Base-by-base conservation (phyloP, 2,888 invertebrate genomes). In the Drosophila leonis region DNA sequence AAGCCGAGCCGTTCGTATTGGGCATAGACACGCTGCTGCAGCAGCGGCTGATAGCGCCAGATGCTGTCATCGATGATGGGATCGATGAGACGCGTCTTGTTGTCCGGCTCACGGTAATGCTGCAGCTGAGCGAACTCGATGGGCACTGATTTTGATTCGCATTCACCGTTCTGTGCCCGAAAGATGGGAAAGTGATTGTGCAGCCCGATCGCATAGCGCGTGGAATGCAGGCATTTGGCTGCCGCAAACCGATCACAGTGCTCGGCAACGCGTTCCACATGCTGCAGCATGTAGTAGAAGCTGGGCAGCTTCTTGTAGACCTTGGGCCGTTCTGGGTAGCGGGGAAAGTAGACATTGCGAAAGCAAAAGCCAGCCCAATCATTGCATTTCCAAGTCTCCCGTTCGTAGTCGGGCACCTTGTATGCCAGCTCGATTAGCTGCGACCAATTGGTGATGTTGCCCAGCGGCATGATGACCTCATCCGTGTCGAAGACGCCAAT, bases 111-210 rank as follows among this genome's bases (percentile, higher is more conserved):
- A 65, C 98, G 95, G 93, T 98, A 98, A 93, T 98, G 98, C 91
- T 98, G 97, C 89, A 98, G 94, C 78, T 98, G 97, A 15, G 98
- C 98, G 88, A 96, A 95, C 24, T 94, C 94, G 29, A 96, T 96
- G 78, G 97, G 96, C 80, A 98, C 95, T 52, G 97, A 95, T 93
- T 96, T 97, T 57, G 96, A 95, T 24, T 96, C 96, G 92, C 97
- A 98, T n/a, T 96, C 96, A 42, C 61, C 67, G 10, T 39, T 51
- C 0, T 96, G 95, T 13, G 97, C 94, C 91, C 97, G 97, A 60
- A 96, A 96, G 81, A 98, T 93, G 27, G 98, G 97, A 92, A 97
- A 98, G 93, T 98, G 98, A 93, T 98, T 98, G 94, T 98, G 98
- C 75, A 98, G 94, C 24, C 97, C 96, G 48, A 98, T 94, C 59